Evolutionary conservation across 2,113 vertebrate species (phyloP), one percentile per base, ranked within the genome.

Genomic region (Chamaea fasciata): DNA sequence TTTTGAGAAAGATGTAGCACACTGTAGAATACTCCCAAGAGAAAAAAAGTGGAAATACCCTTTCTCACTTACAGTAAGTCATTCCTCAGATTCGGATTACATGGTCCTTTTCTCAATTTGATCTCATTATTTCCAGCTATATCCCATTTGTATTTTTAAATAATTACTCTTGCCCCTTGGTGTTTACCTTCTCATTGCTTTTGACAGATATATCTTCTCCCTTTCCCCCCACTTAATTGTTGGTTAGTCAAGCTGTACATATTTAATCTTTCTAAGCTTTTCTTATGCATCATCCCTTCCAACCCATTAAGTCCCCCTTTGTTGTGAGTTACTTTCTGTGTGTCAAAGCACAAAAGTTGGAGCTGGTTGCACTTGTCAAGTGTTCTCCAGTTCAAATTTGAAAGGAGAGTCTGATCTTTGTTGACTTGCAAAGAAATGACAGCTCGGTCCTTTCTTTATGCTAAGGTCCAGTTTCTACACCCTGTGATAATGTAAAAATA

Each of bases 141-240:
- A 75, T 96, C 94, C 89, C 94, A 97, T 94, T 95, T 96, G 95
- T 96, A 92, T 90, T 89, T 94, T 90, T 94, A 84, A 97, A 94
- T 96, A 96, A 96, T 96, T 96, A 96, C 81, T 97, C 89, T 93
- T 95, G 94, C 93, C 93, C 97, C 95, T 97, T 94, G 83, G 91
- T 95, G 95, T 97, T 97, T 97, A 96, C 81, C 49, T 96, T 92
- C 81, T 95, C 87, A 86, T 86, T 93, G 71, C 73, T 84, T 96
- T 92, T 94, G 94, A 94, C 93, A 96, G 94, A 94, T 78, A 56
- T 39, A 83, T 95, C 79, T 92, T 88, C 90, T 89, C 94, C 69
- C 47, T 87, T 62, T 93, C 53, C 89, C 92, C 65, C 65, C 35
- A 62, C 39, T 94, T 97, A 95, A 97, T 96, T 97, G 94, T 96